Evolutionary conservation across 92 coral and sea anemone genomes (phyloP).

Genomic region (Epizoanthus illoricatus): DNA sequence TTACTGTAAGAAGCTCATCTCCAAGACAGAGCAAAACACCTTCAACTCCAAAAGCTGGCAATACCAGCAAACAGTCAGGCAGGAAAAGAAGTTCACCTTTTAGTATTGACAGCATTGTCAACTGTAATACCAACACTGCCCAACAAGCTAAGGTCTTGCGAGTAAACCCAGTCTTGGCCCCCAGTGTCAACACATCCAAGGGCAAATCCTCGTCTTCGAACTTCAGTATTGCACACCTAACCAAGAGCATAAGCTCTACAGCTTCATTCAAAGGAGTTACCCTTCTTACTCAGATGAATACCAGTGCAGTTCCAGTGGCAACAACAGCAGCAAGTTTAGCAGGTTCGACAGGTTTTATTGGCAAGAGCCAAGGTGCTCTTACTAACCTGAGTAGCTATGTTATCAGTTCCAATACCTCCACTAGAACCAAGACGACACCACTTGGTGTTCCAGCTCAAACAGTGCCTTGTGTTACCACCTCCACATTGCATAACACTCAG

Average conservation of each 20-base stretch:
- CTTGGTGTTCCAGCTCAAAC: not conserved
- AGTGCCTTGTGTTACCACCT: not conserved
- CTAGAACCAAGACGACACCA: slow-evolving; percentile 20
- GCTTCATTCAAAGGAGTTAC: not conserved
- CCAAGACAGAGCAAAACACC: slow-evolving; percentile 22
- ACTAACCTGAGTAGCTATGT: slow-evolving; percentile 19
- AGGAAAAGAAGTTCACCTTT: slow-evolving; percentile 74
- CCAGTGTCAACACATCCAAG: not conserved
- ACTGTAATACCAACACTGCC: slow-evolving; percentile 44
- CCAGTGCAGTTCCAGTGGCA: not conserved
- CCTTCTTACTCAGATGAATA: not conserved
- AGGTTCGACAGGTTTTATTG: not conserved
- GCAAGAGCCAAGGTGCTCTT: slow-evolving; percentile 15
- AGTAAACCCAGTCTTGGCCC: not conserved
- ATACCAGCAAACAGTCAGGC: slow-evolving; percentile 24
- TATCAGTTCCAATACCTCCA: slow-evolving; percentile 11
- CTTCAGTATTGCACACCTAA: slow-evolving; percentile 94
- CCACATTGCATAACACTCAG: slow-evolving; percentile 2
- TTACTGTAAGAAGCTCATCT: slow-evolving; percentile 38
- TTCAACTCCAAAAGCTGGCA: slow-evolving; percentile 2
- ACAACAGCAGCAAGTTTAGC: slow-evolving; percentile 4
- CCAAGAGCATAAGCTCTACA: slow-evolving; percentile 57
- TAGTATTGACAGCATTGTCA: slow-evolving; percentile 78
- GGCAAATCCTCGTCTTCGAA: slow-evolving; percentile 62
- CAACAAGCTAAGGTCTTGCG: slow-evolving; percentile 20